These are phyloP conservation scores for Pollimyrus isidori DNA, from an alignment of 2,113 vertebrate species.

Conservation along the genomic window DNA sequence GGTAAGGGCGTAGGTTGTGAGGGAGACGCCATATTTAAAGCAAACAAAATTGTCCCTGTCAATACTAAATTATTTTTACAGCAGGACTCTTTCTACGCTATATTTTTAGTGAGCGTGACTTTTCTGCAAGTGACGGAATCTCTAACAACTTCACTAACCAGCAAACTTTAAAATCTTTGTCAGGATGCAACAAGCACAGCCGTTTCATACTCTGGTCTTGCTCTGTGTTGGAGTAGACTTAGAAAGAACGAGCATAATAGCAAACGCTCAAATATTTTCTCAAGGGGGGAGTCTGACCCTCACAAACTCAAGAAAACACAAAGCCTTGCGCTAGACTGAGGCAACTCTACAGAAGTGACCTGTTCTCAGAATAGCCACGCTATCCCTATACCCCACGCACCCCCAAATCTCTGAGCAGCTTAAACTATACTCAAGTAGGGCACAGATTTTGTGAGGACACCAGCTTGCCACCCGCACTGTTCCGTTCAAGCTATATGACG, in stretches of 20 bases:
- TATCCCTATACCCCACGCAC: constrained; percentile 15
- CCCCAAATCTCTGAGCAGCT: constrained; percentile 23
- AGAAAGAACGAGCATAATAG: not conserved
- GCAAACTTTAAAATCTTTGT: not conserved
- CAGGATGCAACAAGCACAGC: not conserved
- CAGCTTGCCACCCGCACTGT: not conserved
- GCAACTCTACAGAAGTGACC: constrained; percentile 9
- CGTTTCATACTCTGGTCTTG: not conserved
- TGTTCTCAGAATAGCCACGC: constrained; percentile 26
- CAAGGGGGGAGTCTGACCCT: not conserved
- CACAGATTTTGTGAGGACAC: not conserved
- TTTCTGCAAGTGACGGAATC: not conserved
- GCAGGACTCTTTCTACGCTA: not conserved
- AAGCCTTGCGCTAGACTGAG: constrained; percentile 20
- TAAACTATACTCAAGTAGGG: constrained; percentile 18
- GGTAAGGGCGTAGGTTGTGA: not conserved
- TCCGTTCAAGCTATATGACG: not conserved
- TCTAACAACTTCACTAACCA: not conserved
- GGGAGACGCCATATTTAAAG: not conserved
- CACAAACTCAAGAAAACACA: not conserved
- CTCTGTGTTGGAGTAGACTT: not conserved
- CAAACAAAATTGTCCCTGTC: not conserved
- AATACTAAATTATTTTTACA: not conserved
- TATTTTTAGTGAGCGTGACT: not conserved
- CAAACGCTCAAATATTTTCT: not conserved